Evolutionary conservation across 2,888 invertebrate species (phyloP), one percentile per base, ranked within the genome.

Genomic region (Calliopum simillimum): DNA sequence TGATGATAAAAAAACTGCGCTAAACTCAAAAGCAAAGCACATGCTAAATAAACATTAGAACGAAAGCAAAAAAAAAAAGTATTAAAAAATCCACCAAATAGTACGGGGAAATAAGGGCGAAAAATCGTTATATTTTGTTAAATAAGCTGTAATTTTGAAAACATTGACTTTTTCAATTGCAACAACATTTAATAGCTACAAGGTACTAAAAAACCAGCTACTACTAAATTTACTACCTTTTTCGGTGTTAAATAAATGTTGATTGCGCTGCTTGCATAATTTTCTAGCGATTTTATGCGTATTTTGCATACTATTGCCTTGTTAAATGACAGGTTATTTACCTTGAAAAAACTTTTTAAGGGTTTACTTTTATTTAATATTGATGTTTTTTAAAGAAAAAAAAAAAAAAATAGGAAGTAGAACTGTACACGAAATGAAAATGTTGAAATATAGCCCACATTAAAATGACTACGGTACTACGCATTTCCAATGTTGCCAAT

Each of bases 271-370:
- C 33, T 33, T 3, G 33, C 33, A 8, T 33, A 33, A 19, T 53
- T 53, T 53, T 53, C 23, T 53, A 23, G 5, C 5, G 59, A 33
- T 59, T 59, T 59, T 43, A 59, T 59, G 59, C 59, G 59, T 59
- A 16, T 59, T 59, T 43, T 59, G 43, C 59, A 59, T 59, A 41
- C 19, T 13, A 59, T 16, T 53, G 4, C 1, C 11, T 23, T 12
- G 23, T 8, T 6, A 33, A 33, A 33, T 4, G 33, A 33, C 33
- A 8, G 33, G 33, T 33, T 33, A 33, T 8, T 33, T 33, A 33
- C 33, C 33, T 33, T 6, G 8, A 8, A 33, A 33, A 6, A 6
- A 1, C 8, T 33, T 33, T 33, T 33, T 33, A 33, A 33, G 33
- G n/a, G n/a, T n/a, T n/a, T n/a, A n/a, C n/a, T 33, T 33, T 33